Evolutionary conservation across 1,140 invertebrate genomes (phyloP).

Genomic region (Euwallacea fornicatus): DNA sequence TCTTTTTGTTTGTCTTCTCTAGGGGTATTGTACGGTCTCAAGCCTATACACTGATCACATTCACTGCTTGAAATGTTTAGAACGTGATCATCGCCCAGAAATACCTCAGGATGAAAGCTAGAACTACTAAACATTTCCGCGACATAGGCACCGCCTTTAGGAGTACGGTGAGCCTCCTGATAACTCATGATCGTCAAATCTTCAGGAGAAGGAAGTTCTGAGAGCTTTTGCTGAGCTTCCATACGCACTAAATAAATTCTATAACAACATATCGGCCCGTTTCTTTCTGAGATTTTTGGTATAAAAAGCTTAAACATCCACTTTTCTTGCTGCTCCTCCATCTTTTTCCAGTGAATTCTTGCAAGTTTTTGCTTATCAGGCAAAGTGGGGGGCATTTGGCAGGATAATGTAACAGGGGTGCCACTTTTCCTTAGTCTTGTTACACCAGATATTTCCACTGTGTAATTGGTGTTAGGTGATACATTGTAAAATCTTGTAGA

Average conservation of each 20-base stretch:
- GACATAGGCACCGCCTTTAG: constrained; percentile 71
- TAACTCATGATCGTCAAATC: constrained; percentile 71
- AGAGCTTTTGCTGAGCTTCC: constrained; percentile 63
- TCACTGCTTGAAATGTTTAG: constrained; percentile 53
- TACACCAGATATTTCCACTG: constrained; percentile 69
- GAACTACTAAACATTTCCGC: constrained; percentile 77
- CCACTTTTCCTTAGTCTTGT: constrained; percentile 71
- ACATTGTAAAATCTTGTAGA: constrained; percentile 64
- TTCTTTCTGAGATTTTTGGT: constrained; percentile 76
- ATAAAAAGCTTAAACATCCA: constrained; percentile 72
- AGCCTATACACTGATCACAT: constrained; percentile 59
- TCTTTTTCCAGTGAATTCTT: constrained; percentile 70
- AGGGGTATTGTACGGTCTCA: constrained; percentile 55
- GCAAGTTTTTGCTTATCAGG: constrained; percentile 68
- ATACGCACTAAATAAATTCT: constrained; percentile 77
- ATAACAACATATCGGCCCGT: constrained; percentile 86
- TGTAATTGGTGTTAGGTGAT: constrained; percentile 79
- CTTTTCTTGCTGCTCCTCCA: constrained; percentile 64
- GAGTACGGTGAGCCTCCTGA: constrained; percentile 68
- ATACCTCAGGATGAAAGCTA: constrained; percentile 61
- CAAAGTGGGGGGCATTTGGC: constrained; percentile 68
- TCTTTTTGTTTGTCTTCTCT: constrained; percentile 42
- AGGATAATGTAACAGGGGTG: constrained; percentile 60
- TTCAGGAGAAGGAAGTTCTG: constrained; percentile 67
- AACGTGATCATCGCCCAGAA: constrained; percentile 66